Conservation (phyloP, 2,888 invertebrate species). For the Andrena bucephala region DNA sequence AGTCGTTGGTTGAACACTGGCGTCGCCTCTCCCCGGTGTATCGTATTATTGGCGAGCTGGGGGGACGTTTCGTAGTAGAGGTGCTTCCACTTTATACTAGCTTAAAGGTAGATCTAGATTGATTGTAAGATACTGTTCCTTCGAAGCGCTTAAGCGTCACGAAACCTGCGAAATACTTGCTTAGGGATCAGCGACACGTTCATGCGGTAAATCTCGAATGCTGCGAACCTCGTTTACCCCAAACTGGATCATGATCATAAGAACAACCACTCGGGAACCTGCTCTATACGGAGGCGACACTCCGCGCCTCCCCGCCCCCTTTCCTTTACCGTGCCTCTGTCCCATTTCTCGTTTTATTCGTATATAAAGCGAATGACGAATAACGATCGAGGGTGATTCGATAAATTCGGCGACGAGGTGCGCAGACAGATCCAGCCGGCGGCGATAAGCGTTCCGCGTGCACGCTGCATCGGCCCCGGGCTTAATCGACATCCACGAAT, state of each 20-base stretch:
- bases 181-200: constrained; percentile 23
- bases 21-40: background rate
- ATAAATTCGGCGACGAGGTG: constrained; percentile 7
- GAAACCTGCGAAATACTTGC: background rate
- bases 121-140: constrained; percentile 38
- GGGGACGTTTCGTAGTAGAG: background rate
- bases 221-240: constrained; percentile 2
- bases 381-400: constrained; percentile 1
- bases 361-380: background rate
- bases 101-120: constrained; percentile 11
- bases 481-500: constrained; percentile 43
- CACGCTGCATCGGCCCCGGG: constrained; percentile 7
- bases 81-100: constrained; percentile 16
- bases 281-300: too few species aligned
- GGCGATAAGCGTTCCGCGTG: constrained; percentile 23
- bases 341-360: background rate
- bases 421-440: constrained; percentile 1
- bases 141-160: background rate
- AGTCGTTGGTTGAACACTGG: background rate
- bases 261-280: background rate
- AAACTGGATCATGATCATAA: background rate
- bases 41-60: constrained; percentile 7
- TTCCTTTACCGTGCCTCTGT: background rate
- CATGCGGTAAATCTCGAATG: constrained; percentile 15
- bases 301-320: background rate